Evolutionary conservation across 2,113 vertebrate genomes (phyloP).

Genomic region (Bufo bufo): DNA sequence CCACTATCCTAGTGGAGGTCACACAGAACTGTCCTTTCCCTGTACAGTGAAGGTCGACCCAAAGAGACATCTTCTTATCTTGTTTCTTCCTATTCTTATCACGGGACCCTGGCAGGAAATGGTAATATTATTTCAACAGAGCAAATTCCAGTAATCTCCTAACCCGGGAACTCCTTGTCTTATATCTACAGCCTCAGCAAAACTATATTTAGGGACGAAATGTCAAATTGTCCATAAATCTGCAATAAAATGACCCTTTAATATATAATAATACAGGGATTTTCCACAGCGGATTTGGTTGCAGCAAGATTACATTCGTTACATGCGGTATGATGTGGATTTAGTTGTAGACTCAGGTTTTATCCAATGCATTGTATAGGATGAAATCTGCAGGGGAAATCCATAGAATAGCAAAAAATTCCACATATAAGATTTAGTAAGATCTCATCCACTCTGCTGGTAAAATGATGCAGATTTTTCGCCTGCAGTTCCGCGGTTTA

Average conservation of each 20-base stretch:
- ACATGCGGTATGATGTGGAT: no score
- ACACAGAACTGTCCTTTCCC: not conserved
- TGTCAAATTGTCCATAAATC: not conserved
- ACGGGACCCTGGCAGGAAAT: not conserved
- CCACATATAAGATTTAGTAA: no score
- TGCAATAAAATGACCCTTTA: not conserved
- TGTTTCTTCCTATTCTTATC: not conserved
- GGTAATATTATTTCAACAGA: not conserved
- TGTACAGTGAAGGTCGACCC: not conserved
- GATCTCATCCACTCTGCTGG: no score
- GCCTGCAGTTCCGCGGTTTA: no score
- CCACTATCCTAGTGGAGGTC: not conserved
- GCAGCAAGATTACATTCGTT: no score
- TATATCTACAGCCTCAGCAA: not conserved
- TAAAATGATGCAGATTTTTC: no score
- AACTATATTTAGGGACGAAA: not conserved
- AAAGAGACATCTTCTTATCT: conserved; percentile 1
- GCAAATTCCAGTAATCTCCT: conserved; percentile 1
- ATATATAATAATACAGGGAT: not conserved
- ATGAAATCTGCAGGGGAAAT: no score
- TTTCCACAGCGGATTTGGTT: not conserved
- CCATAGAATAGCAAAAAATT: no score
- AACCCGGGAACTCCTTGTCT: not conserved
- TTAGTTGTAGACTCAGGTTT: no score
- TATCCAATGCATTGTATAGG: no score